These are phyloP conservation scores for Linurgus olivaceus DNA, from an alignment of 2,797 vertebrate genomes.

Conservation along the genomic window DNA sequence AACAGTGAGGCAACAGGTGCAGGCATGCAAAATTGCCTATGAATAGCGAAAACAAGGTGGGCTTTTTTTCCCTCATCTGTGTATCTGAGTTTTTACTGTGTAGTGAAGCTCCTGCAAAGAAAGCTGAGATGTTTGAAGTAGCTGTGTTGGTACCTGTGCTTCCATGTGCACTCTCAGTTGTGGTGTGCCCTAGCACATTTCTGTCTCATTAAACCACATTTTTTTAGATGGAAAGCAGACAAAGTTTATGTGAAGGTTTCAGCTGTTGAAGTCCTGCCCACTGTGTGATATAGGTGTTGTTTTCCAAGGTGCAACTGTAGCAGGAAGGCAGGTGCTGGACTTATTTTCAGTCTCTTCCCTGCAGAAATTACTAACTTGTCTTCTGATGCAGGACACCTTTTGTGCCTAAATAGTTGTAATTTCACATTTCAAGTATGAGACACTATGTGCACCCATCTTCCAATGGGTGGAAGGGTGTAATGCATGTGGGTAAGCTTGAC, in stretches of 20 bases:
- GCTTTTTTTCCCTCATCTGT: fast-evolving
- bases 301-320: background rate
- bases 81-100: background rate
- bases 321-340: background rate
- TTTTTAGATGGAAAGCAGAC: background rate
- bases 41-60: background rate
- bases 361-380: background rate
- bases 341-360: background rate
- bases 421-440: background rate
- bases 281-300: background rate
- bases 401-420: background rate
- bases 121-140: background rate
- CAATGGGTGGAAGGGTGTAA: too few species aligned
- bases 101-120: background rate
- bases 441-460: background rate
- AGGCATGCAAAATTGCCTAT: background rate
- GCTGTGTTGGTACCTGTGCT: background rate
- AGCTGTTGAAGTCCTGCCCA: background rate
- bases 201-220: background rate
- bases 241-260: background rate
- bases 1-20: background rate
- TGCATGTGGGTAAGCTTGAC: background rate
- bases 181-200: background rate
- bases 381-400: background rate
- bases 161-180: fast-evolving